Evolutionary conservation across 2,888 invertebrate species (phyloP).

Genomic region (Gerris lacustris): DNA sequence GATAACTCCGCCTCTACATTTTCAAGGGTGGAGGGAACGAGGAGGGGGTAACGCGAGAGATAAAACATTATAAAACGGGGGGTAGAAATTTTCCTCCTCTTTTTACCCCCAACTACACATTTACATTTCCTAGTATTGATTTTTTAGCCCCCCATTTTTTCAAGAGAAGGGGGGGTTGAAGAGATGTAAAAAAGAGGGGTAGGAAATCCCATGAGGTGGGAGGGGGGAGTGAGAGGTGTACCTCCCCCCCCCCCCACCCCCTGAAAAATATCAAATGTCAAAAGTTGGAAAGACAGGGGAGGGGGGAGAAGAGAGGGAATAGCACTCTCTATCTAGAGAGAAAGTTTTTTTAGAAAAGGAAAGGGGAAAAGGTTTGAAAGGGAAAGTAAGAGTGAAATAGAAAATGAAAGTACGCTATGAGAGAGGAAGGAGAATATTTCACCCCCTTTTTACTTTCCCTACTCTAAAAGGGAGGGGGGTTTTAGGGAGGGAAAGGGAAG

Average conservation of each 20-base stretch:
- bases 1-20: neutral
- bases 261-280: conserved; percentile 25
- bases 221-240: neutral
- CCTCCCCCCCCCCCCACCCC: neutral
- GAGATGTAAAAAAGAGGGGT: neutral
- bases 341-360: no score
- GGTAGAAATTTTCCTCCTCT: neutral
- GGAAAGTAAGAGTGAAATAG: neutral
- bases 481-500: neutral
- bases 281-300: conserved; percentile 18
- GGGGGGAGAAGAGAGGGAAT: neutral
- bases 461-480: neutral
- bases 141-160: conserved; percentile 5
- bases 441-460: neutral
- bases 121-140: conserved; percentile 25
- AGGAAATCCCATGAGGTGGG: neutral
- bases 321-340: neutral
- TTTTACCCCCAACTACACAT: conserved; percentile 9
- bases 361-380: neutral
- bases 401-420: neutral
- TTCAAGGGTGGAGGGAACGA: neutral
- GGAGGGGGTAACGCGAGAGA: neutral
- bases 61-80: neutral
- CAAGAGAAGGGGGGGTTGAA: neutral
- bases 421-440: neutral